Conservation (phyloP, 2,797 vertebrate species). For the Acanthis flammea region DNA sequence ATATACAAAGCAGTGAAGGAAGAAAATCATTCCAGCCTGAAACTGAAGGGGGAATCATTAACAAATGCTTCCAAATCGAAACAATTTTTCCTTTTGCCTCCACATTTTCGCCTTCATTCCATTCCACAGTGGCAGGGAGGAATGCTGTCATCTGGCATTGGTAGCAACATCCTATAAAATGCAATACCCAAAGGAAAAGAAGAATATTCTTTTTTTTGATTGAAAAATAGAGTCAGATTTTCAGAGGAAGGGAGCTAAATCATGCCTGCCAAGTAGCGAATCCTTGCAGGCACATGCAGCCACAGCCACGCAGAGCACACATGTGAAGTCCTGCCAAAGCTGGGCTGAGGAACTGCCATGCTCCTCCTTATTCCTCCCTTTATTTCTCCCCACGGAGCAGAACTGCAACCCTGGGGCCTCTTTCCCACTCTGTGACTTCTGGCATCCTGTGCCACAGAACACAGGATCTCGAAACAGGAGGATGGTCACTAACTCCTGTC, state of each 20-base stretch:
- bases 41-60: constrained; percentile 21
- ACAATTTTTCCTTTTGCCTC: constrained; percentile 25
- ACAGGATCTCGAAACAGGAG: background rate
- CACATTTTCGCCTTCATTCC: constrained; percentile 35
- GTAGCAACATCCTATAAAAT: background rate
- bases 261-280: background rate
- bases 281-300: background rate
- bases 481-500: background rate
- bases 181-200: background rate
- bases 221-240: constrained; percentile 42
- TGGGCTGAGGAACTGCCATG: background rate
- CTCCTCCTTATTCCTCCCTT: background rate
- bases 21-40: background rate
- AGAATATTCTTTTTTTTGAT: background rate
- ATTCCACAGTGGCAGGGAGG: background rate
- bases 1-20: background rate
- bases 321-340: background rate
- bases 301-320: background rate
- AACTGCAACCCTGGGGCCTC: background rate
- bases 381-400: background rate
- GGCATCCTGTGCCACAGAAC: background rate
- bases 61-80: constrained; percentile 55
- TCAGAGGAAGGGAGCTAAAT: background rate
- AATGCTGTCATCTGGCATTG: constrained; percentile 23
- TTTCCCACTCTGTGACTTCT: background rate